Evolutionary conservation across 2,888 invertebrate species (phyloP), one percentile per base, ranked within the genome.

Genomic region (Drosophila pegasa): DNA sequence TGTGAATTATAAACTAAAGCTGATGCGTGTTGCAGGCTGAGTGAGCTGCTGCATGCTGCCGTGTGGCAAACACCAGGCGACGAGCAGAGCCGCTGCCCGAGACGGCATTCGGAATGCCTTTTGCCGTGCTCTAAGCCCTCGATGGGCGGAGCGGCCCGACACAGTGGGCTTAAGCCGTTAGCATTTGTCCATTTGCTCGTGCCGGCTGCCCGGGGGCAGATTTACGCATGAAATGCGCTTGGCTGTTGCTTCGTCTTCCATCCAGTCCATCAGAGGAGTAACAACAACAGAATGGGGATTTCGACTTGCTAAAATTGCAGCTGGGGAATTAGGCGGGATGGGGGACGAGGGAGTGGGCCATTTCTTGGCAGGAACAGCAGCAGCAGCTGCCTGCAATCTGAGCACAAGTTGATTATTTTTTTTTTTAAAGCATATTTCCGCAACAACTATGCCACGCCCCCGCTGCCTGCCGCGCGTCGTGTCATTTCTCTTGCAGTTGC

Each of bases 391-490:
- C 58, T 61, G 62, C 59, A 57, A 62, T 78, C 54, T 67, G 57
- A 74, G 69, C 74, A 58, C 74, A 66, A 87, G 76, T 85, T 89
- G 83, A 89, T 84, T 81, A 87, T 84, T 78, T 25, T 35, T 87
- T 78, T 16, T 81, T 74, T 86, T 75, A 74, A 85, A 89, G 89
- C 84, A 89, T 85, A 78, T 89, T 84, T 87, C 71, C 68, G 58
- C 62, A 74, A 73, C 59, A 77, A 58, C 47, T 51, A 35, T 41
- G 20, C 18, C 48, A 9, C 38, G 1, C 9, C n/a, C 27, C 12
- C 16, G 10, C 16, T 14, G 12, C n/a, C 3, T 8, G 9, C 27
- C 12, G 9, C 2, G 16, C 41, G 41, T 57, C 48, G 55, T 40
- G 71, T 63, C 63, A 87, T 77, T 79, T 66, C 48, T 70, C 81